Evolutionary conservation across 2,113 vertebrate genomes (phyloP), one percentile per base, ranked within the genome.

Genomic region (Ploceus nigricollis): DNA sequence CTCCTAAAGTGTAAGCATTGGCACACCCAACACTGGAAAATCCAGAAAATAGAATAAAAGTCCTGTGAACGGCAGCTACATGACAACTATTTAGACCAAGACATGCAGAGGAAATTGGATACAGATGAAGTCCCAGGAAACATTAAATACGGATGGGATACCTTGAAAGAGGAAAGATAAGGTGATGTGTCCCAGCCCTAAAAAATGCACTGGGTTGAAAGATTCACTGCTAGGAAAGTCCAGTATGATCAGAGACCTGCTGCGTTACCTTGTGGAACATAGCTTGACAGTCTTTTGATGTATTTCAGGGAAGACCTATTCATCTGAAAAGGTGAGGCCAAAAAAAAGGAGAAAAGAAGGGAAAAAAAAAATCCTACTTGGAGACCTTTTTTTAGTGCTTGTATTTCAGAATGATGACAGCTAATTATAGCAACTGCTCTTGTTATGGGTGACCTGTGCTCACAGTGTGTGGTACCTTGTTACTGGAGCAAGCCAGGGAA

Each of bases 401-500:
- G 12, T 70, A 64, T 89, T 95, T 94, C 83, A 93, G 81, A 87
- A 88, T 48, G 33, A 82, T 91, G 84, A 85, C 68, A 94, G 66
- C 48, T 94, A 97, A 94, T 96, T 97, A 91, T 73, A 94, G 81
- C 66, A 80, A 64, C 63, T 44, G 28, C 66, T 93, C 20, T 89
- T 3, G 0, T 88, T 73, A 48, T 9, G 20, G 44, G 79, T 82
- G 64, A 90, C 88, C 85, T 94, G 64, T 60, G 64, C 72, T 90
- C 60, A 47, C 50, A 37, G 9, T 3, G 17, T 71, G 60, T 40
- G 14, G 30, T 73, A 40, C 75, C 12, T 87, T 68, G 35, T 81
- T 93, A 57, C 58, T 27, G 47, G 44, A 80, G 47, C 17, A 54
- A 91, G 48, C 22, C 1, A 7, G 9, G 10, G 47, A 77, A 90